Base-by-base conservation (phyloP, 2,113 vertebrate species). In the Sinocyclocheilus grahami region DNA sequence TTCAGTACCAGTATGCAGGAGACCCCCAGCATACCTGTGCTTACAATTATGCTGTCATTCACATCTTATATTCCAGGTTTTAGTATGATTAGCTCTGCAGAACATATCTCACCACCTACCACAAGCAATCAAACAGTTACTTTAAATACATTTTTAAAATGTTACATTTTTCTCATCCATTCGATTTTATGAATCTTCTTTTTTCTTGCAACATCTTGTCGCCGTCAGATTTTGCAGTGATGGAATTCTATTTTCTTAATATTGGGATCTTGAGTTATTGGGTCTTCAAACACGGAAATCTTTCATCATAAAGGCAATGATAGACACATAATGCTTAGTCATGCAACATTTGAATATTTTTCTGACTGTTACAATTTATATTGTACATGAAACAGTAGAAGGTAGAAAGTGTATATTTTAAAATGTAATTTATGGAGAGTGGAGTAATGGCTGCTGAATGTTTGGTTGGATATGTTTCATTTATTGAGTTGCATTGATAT, bases 81-180 rank as follows among this genome's bases (percentile, higher is more conserved):
- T 8, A 20, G 30, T 42, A 20, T 39, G 9, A 72, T 72, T 42
- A 12, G 62, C 46, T 48, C 46, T 48, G 46, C 46, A 48, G 10
- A 48, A 48, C 46, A 12, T 3, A 69, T 33, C 27, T 30, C n/a
- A n/a, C n/a, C n/a, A n/a, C n/a, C n/a, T 69, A 33, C 2, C 14
- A 67, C 24, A 67, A 67, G 30, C 63, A 67, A 20, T 58, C 55
- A 60, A 22, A 30, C 10, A 33, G 65, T 8, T 69, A 33, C 12
- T 58, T 67, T 13, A 22, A n/a, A 42, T 51, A 51, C 48, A 51
- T 16, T 16, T 55, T 55, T 12, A 3, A 14, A 33, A 39, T 95
- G 94, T 90, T 74, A 96, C 96, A 96, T 96, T 87, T 94, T 92
- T 87, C 78, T 94, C 93, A 96, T 92, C 95, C 95, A 96, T 79